Evolutionary conservation across 92 coral and sea anemone species (phyloP), one percentile per base, ranked within the genome.

Genomic region (Zoanthus solanderi): DNA sequence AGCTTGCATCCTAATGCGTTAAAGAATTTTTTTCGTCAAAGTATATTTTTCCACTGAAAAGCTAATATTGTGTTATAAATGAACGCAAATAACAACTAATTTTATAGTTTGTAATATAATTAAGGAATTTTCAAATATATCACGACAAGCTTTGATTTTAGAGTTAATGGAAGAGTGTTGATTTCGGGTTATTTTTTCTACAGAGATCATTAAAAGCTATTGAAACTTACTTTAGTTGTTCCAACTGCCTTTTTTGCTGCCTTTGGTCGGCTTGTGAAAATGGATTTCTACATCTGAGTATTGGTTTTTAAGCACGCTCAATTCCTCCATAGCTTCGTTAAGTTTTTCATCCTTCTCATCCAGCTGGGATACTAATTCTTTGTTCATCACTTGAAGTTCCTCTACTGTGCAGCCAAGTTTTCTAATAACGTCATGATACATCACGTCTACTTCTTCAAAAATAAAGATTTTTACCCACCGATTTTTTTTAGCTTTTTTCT

Each of bases 141-240:
- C 5, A 47, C 8, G 8, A 47, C 52, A 47, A 47, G 52, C 52
- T 72, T 37, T 67, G 72, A 67, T 7, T 2, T 67, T 67, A 67
- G 42, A 67, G 31, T 67, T 65, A 23, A 67, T 67, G 72, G 11
- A 13, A 4, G 42, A 23, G 28, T 2, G 18, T 13, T 16, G 7
- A 13, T 13, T 60, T 60, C 16, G 18, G n/a, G 7, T 28, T 67
- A 4, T 8, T 5, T 17, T 67, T 67, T 67, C 71, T 63, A 63
- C 14, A 67, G 0, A 23, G 42, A 67, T 23, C 23, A 60, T 15
- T 67, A 11, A 67, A 67, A 67, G 42, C 42, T 17, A 67, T 9
- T 5, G 29, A 72, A 72, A 72, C 77, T 72, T 72, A 72, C 77
- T 72, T 72, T 72, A 42, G 7, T 37, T 72, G 77, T 72, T 72